phyloP scores from a whole-genome alignment of 1,140 invertebrate genomes.

The Drosophila pseudoobscura region DNA sequence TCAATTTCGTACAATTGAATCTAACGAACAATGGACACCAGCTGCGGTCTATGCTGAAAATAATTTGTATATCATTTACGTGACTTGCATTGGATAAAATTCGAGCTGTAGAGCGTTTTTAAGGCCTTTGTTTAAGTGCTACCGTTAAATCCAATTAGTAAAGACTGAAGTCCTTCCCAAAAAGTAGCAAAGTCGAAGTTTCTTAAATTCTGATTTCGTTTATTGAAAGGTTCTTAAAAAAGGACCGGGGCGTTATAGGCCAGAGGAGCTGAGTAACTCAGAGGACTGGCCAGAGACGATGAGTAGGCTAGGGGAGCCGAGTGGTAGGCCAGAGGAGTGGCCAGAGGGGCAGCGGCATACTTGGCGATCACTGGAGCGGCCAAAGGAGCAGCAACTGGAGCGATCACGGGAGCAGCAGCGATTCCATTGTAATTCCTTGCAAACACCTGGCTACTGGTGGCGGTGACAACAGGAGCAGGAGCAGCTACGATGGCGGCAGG shows the following conservation, averaged over 20 bases:
- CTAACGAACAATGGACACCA: slow-evolving; percentile 28
- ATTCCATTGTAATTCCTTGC: slow-evolving; percentile 83
- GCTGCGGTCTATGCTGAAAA: slow-evolving; percentile 28
- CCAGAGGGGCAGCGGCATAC: slow-evolving; percentile 36
- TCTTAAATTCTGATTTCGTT: not conserved
- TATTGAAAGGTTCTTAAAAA: slow-evolving; percentile 1
- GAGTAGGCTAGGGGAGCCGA: too few relatives aligned
- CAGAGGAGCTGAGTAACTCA: slow-evolving; percentile 6
- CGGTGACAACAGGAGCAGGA: slow-evolving; percentile 75
- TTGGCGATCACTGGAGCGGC: slow-evolving; percentile 44
- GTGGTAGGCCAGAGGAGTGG: slow-evolving; percentile 15
- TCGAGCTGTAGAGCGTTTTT: slow-evolving; percentile 1
- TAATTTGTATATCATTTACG: slow-evolving; percentile 29
- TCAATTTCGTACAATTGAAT: slow-evolving; percentile 40
- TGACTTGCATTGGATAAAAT: slow-evolving; percentile 24
- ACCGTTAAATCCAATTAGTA: slow-evolving; percentile 30
- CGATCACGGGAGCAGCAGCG: slow-evolving; percentile 58
- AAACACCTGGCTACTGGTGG: slow-evolving; percentile 83
- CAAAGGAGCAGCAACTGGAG: slow-evolving; percentile 37
- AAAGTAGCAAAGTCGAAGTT: not conserved
- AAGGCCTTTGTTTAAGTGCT: not conserved
- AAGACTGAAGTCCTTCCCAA: not conserved
- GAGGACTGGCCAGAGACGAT: slow-evolving; percentile 24
- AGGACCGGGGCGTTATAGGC: not conserved
- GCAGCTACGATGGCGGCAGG: slow-evolving; percentile 65